A percentile compares a stretch with the other conserved stretches of the same genome.
These are phyloP conservation scores for Xestia rhomboidea DNA, from an alignment of 2,888 invertebrate genomes.

Conservation along the genomic window DNA sequence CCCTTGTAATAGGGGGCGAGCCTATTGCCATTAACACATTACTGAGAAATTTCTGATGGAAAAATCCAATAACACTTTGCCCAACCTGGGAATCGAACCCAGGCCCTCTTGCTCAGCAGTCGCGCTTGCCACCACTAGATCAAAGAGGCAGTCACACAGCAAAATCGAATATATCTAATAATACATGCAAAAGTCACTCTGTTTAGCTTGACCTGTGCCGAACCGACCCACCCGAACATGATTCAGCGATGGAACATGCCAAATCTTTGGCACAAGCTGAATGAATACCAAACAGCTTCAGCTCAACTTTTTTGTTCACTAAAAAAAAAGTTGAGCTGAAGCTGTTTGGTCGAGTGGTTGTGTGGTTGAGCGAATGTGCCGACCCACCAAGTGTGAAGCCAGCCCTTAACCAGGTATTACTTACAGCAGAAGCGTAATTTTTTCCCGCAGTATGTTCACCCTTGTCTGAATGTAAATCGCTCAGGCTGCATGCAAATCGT, in stretches of 20 bases:
- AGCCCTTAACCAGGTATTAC: conserved; percentile 16
- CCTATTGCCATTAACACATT: no score
- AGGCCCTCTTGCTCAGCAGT: no score
- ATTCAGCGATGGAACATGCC: neutral
- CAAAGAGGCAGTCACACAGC: no score
- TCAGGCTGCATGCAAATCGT: conserved; percentile 62
- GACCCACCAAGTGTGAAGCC: neutral
- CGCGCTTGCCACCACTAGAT: no score
- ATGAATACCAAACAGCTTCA: neutral
- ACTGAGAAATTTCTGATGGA: no score
- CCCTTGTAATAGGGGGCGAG: no score
- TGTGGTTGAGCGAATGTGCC: neutral
- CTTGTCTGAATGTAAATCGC: conserved; percentile 62
- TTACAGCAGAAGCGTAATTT: conserved; percentile 50
- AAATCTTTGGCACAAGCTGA: neutral
- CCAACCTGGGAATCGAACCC: no score
- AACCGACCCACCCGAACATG: neutral
- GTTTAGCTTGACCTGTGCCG: neutral
- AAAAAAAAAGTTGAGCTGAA: no score
- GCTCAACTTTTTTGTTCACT: neutral
- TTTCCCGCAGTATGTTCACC: conserved; percentile 55
- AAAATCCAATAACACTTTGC: no score
- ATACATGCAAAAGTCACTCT: no score
- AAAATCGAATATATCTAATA: no score
- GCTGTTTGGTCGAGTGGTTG: no score